A percentile compares a stretch with the other conserved stretches of the same genome.
These are phyloP conservation scores for Melanchra persicariae DNA, from an alignment of 2,888 invertebrate species.

Conservation along the genomic window DNA sequence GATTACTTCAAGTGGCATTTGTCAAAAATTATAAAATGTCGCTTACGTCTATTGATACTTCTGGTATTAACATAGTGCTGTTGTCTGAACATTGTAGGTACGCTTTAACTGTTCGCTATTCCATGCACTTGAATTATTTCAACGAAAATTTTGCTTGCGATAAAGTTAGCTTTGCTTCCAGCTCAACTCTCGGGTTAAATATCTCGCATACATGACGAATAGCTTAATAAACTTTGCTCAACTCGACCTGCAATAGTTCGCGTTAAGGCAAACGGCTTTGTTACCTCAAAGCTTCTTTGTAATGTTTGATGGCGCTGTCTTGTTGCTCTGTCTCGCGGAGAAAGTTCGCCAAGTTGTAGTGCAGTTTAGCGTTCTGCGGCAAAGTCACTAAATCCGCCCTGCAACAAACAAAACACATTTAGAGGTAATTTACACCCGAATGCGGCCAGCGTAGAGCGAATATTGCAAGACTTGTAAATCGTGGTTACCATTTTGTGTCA, in stretches of 20 bases:
- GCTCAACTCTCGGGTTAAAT: conserved; percentile 51
- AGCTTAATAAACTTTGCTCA: conserved; percentile 61
- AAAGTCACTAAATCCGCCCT: conserved; percentile 95
- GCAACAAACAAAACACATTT: conserved; percentile 88
- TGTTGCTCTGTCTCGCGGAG: conserved; percentile 94
- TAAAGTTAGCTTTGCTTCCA: conserved; percentile 45
- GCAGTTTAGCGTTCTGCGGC: conserved; percentile 97
- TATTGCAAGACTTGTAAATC: conserved; percentile 73
- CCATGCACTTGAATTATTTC: conserved; percentile 41
- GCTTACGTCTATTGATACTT: too few species aligned
- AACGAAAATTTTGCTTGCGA: conserved; percentile 37
- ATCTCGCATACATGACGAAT: conserved; percentile 65
- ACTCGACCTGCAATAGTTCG: conserved; percentile 57
- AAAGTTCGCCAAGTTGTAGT: conserved; percentile 97
- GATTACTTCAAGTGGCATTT: too few species aligned
- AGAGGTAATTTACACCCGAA: conserved; percentile 78
- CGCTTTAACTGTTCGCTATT: conserved; percentile 10
- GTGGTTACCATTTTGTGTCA: conserved; percentile 64
- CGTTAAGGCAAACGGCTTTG: conserved; percentile 70
- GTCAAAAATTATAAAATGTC: too few species aligned
- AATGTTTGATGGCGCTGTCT: conserved; percentile 94
- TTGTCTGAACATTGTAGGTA: neutral
- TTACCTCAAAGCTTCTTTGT: conserved; percentile 95
- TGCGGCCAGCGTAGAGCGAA: conserved; percentile 72
- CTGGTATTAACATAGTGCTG: too few species aligned